Percentiles rank a stretch among this genome's conserved stretches.
phyloP scores from a whole-genome alignment of 2,113 vertebrate species.

The Eonycteris spelaea region DNA sequence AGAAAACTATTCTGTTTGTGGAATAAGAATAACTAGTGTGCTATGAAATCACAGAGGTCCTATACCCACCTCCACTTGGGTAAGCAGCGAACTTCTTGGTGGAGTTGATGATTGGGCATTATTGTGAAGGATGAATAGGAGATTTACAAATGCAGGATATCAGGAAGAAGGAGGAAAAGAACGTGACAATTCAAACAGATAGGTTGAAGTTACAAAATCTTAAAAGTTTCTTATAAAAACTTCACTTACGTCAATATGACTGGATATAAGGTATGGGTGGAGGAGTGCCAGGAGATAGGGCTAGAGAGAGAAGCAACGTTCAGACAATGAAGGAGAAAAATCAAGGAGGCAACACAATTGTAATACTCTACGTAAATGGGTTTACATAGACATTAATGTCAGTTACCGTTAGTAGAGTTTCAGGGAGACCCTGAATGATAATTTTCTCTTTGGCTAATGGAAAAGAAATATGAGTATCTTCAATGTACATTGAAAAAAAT shows the following conservation, averaged over 20 bases:
- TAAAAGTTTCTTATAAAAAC: not conserved
- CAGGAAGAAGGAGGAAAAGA: not conserved
- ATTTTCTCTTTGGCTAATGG: not conserved
- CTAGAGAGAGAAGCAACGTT: not conserved
- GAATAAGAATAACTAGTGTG: not conserved
- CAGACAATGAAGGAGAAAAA: not conserved
- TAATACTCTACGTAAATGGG: not conserved
- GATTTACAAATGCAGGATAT: not conserved
- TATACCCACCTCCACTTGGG: not conserved
- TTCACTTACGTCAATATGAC: not conserved
- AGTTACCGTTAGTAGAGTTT: not conserved
- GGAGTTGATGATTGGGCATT: not conserved
- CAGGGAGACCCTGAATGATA: not conserved
- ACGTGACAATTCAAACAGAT: not conserved
- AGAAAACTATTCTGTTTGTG: not conserved
- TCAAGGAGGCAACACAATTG: not conserved
- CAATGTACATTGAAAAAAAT: not conserved
- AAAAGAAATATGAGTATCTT: not conserved
- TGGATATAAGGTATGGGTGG: not conserved
- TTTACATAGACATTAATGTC: not conserved
- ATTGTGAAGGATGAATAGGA: not conserved
- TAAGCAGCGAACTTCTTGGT: not conserved
- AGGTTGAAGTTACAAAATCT: not conserved
- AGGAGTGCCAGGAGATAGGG: not conserved
- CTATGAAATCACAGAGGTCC: not conserved